Evolutionary conservation across 2,113 vertebrate species (phyloP), one percentile per base, ranked within the genome.

Genomic region (Megaceryle torquata): DNA sequence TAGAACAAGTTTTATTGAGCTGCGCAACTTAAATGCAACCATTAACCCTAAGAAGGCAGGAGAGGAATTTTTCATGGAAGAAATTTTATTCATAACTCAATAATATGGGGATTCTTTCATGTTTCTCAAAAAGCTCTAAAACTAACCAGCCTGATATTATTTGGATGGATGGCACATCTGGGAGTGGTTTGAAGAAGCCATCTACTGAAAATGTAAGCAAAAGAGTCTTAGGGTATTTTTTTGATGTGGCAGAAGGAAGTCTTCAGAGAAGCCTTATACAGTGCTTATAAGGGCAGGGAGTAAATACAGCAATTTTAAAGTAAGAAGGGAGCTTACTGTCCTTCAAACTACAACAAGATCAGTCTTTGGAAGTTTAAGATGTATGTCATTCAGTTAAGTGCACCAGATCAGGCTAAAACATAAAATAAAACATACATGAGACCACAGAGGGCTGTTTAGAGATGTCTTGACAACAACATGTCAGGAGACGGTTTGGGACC

Each of bases 41-140:
- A 1, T 90, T 96, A 95, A 94, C 82, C 61, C 89, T 89, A 68
- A 87, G 76, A 65, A 81, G 53, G 72, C 37, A 90, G 29, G n/a
- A 54, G 86, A 48, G 26, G 13, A 78, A 31, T 68, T 91, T 81
- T 81, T 91, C n/a, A 71, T 18, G 43, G 43, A 26, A 64, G n/a
- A 94, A 72, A 29, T 60, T 91, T 70, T 82, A 70, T 39, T 59
- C 5, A 7, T 50, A 85, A 79, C 48, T 77, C 71, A 77, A 2
- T n/a, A 82, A 69, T 15, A 50, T 2, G 16, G 8, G 14, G 15
- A 70, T 82, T 65, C 41, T 86, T 83, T 51, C 33, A 54, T 15
- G 16, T 74, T 88, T 88, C 69, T 75, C 65, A 79, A 75, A 50
- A 86, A 64, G 25, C 29, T 86, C 53, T 64, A 68, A 81, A 87